A percentile compares a stretch with the other conserved stretches of the same genome.
Evolutionary conservation across 2,113 vertebrate species (phyloP).

Genomic region (Fulmarus glacialis): DNA sequence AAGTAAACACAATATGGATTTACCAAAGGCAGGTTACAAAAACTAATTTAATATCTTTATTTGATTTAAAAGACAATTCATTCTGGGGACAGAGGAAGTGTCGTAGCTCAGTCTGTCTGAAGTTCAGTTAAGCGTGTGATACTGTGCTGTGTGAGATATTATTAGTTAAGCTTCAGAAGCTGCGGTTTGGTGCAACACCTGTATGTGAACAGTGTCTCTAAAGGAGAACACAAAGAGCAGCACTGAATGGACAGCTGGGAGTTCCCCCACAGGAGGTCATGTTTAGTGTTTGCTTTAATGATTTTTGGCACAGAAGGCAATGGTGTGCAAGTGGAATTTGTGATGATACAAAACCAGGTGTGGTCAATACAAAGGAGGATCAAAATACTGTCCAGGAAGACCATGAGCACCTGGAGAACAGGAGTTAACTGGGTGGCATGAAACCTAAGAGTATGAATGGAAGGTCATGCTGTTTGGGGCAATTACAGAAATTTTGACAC

Average conservation of each 20-base stretch:
- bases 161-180: slow-evolving; percentile 27
- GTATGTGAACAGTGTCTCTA: not conserved
- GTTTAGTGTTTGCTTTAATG: slow-evolving; percentile 44
- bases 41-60: slow-evolving; percentile 1
- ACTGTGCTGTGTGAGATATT: not conserved
- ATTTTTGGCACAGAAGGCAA: slow-evolving; percentile 43
- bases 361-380: slow-evolving; percentile 34
- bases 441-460: slow-evolving; percentile 18
- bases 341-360: slow-evolving; percentile 53
- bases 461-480: not conserved
- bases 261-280: not conserved
- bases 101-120: not conserved
- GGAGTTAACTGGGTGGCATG: not conserved
- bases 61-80: not conserved
- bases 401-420: not conserved
- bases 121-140: not conserved
- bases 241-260: slow-evolving; percentile 34
- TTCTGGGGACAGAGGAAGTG: slow-evolving; percentile 5
- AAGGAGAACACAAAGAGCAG: slow-evolving; percentile 12
- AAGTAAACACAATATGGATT: slow-evolving; percentile 27
- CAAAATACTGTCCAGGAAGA: slow-evolving; percentile 42
- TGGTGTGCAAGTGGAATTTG: slow-evolving; percentile 46
- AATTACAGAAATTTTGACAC: not conserved
- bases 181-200: not conserved
- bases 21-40: slow-evolving; percentile 22